Conservation (phyloP, 1,140 invertebrate species). For the Apis cerana region DNA sequence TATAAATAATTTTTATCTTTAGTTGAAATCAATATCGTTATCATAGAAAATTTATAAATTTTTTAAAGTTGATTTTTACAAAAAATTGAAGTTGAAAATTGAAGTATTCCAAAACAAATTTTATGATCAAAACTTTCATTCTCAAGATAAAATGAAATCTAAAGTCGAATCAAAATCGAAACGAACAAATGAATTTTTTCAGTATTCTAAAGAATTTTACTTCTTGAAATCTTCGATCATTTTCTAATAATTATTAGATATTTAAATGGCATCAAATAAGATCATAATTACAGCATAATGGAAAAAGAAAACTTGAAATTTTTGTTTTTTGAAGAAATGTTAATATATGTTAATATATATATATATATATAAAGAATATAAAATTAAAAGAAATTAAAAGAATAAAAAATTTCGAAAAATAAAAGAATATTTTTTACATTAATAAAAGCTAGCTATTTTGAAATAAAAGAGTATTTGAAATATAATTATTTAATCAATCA, state of each 20-base stretch:
- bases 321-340: background rate
- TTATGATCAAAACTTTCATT: background rate
- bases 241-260: conserved; percentile 9
- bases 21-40: too few relatives aligned
- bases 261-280: conserved; percentile 11
- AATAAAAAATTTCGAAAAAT: background rate
- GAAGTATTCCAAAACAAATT: background rate
- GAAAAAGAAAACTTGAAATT: background rate
- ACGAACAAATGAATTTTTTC: background rate
- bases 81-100: too few relatives aligned
- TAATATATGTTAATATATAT: too few relatives aligned
- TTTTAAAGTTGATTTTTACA: too few relatives aligned
- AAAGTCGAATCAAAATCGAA: background rate
- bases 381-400: background rate
- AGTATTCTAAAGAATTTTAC: background rate
- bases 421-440: background rate
- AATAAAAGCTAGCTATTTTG: too few relatives aligned
- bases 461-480: too few relatives aligned
- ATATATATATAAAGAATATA: too few relatives aligned
- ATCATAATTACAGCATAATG: conserved; percentile 25
- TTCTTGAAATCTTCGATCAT: background rate
- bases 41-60: too few relatives aligned
- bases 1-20: too few relatives aligned
- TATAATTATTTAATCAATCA: too few relatives aligned
- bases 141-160: too few relatives aligned